Evolutionary conservation across 2,113 vertebrate species (phyloP), one percentile per base, ranked within the genome.

Genomic region (Mastomys natalensis): DNA sequence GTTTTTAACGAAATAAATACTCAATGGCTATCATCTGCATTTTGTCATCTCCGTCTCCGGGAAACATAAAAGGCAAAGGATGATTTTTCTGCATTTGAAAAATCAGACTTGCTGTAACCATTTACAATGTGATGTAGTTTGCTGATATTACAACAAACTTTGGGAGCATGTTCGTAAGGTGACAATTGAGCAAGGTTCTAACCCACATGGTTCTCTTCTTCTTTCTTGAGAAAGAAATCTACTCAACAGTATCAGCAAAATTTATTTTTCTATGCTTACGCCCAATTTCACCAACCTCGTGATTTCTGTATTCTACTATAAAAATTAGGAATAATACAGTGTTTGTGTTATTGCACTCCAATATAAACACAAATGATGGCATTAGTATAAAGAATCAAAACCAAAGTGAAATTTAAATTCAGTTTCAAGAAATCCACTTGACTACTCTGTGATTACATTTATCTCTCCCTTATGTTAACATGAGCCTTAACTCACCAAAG

Each of bases 31-130:
- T 87, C 43, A 93, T 84, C 55, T 90, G n/a, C 3, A 43, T 58
- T 95, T n/a, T 94, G 4, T 77, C 55, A 62, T 90, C 45, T 95
- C 15, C 8, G 34, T 91, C 26, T 16, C 55, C 90, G 8, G 68
- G 37, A 19, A 70, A 53, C 31, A 48, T 12, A 72, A 62, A 96
- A 73, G 22, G 34, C 90, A 94, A 68, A 29, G 37, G 77, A 70
- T 62, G 29, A 70, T 88, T 24, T 85, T 16, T 87, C 15, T 81
- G 22, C 26, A 66, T 97, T 93, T 91, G 77, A 93, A 94, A 95
- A 95, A 90, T 92, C 24, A 51, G 17, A 82, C 64, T 34, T 68
- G 29, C 64, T 68, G 31, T 5, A 68, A 68, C 5, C 31, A 68
- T 34, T 34, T 68, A 34, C 34, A 68, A 68, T 68, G 64, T 68